Conservation (phyloP, 2,797 vertebrate genomes). For the Prunella strophiata region DNA sequence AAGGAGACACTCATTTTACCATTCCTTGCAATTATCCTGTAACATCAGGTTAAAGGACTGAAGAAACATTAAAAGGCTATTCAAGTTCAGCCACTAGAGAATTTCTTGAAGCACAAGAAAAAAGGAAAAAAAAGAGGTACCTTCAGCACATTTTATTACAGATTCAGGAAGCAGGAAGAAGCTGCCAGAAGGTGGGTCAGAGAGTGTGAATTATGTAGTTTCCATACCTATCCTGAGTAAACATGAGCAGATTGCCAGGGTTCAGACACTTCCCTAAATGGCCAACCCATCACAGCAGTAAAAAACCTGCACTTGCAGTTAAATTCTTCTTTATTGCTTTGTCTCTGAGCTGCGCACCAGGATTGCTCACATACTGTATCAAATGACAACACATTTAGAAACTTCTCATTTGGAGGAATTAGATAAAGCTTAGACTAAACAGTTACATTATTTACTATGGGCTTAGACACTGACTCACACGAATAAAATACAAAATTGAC, state of each 20-base stretch:
- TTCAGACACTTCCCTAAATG: neutral
- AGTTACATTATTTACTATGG: neutral
- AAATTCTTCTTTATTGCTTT: neutral
- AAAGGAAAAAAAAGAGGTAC: neutral
- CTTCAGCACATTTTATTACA: slow-evolving; percentile 17
- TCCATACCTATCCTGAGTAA: neutral
- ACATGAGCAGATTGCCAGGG: neutral
- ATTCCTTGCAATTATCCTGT: neutral
- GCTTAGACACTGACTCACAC: neutral
- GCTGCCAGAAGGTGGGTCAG: slow-evolving; percentile 9
- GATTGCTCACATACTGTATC: neutral
- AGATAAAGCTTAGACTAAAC: neutral
- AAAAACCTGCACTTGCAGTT: neutral
- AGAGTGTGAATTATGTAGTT: neutral
- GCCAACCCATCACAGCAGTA: neutral
- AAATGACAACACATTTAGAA: neutral
- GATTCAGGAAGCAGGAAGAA: neutral
- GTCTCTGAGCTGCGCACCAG: neutral
- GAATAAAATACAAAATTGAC: neutral
- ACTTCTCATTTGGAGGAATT: neutral
- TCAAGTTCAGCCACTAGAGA: neutral
- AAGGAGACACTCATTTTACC: neutral
- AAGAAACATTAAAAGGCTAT: neutral
- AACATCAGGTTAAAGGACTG: neutral
- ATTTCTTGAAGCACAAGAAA: neutral